These are phyloP conservation scores for Deilephila elpenor DNA, from an alignment of 2,888 invertebrate genomes.

Conservation along the genomic window DNA sequence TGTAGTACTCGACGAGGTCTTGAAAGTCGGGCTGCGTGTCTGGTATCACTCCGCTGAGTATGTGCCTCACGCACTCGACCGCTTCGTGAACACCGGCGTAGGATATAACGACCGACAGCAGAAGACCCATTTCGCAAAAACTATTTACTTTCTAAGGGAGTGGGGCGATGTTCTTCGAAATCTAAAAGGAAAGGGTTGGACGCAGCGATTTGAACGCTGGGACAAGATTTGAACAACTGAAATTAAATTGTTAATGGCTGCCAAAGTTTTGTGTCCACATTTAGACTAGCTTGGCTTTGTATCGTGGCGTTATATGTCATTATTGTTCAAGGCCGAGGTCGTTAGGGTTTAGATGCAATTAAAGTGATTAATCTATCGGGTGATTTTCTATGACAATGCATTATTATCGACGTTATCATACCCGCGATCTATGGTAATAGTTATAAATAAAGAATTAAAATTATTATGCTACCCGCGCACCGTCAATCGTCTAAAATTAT, in stretches of 20 bases:
- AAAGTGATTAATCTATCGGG: slow-evolving; percentile 33
- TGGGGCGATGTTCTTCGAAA: slow-evolving; percentile 59
- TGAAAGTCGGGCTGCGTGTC: slow-evolving; percentile 69
- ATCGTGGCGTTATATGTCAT: slow-evolving; percentile 67
- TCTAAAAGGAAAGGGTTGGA: slow-evolving; percentile 66
- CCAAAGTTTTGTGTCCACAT: slow-evolving; percentile 80
- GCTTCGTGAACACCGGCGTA: slow-evolving; percentile 91
- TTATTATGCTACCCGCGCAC: too few species aligned
- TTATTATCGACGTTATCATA: slow-evolving; percentile 10
- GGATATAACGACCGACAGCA: slow-evolving; percentile 89
- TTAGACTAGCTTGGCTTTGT: slow-evolving; percentile 80
- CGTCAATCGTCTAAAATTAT: too few species aligned
- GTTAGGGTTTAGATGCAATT: slow-evolving; percentile 45
- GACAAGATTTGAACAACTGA: slow-evolving; percentile 84
- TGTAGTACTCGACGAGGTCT: slow-evolving; percentile 74
- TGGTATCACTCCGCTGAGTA: slow-evolving; percentile 77
- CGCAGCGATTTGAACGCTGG: slow-evolving; percentile 76
- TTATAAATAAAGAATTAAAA: not conserved
- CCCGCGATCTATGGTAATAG: too few species aligned
- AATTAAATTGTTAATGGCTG: slow-evolving; percentile 81
- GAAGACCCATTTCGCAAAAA: slow-evolving; percentile 86
- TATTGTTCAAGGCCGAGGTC: slow-evolving; percentile 61
- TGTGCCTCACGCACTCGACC: slow-evolving; percentile 83
- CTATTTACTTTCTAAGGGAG: slow-evolving; percentile 56
- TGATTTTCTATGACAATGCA: slow-evolving; percentile 17